These are phyloP conservation scores for Epicampocera succincta DNA, from an alignment of 2,888 invertebrate species.

Conservation along the genomic window DNA sequence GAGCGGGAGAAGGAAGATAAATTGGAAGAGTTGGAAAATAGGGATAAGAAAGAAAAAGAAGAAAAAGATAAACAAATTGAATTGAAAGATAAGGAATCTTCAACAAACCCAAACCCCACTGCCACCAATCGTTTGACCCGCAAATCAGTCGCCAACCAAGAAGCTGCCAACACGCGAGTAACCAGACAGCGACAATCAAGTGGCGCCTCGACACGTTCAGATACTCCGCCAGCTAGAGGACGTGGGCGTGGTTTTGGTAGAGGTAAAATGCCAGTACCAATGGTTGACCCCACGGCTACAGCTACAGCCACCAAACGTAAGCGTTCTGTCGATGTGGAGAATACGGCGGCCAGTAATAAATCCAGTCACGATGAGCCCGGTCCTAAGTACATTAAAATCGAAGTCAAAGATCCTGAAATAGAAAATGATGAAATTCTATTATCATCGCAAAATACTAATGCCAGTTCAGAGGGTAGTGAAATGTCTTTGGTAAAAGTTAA, in stretches of 20 bases:
- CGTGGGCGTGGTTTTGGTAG: conserved; percentile 69
- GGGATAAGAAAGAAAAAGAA: conserved; percentile 53
- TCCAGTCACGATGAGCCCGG: conserved; percentile 70
- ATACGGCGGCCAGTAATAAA: conserved; percentile 38
- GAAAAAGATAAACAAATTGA: too few species aligned
- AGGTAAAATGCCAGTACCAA: conserved; percentile 67
- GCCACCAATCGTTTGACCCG: conserved; percentile 78
- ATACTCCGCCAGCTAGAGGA: conserved; percentile 72
- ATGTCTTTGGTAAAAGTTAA: conserved; percentile 73
- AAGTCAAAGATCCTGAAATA: conserved; percentile 70
- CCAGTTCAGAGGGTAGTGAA: conserved; percentile 57
- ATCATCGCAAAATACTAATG: conserved; percentile 56
- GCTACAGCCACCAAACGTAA: conserved; percentile 74
- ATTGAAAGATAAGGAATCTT: conserved; percentile 61
- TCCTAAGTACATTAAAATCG: conserved; percentile 75
- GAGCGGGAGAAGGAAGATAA: conserved; percentile 72
- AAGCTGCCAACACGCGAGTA: conserved; percentile 75
- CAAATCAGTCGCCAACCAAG: conserved; percentile 77
- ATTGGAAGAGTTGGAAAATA: conserved; percentile 36
- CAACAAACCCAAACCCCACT: conserved; percentile 38
- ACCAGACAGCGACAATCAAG: conserved; percentile 76
- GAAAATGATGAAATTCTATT: conserved; percentile 56
- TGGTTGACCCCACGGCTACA: conserved; percentile 64
- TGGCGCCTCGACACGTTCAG: conserved; percentile 69
- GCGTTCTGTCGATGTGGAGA: conserved; percentile 74